Conservation (phyloP, 2,797 vertebrate species). For the Otus scops region DNA sequence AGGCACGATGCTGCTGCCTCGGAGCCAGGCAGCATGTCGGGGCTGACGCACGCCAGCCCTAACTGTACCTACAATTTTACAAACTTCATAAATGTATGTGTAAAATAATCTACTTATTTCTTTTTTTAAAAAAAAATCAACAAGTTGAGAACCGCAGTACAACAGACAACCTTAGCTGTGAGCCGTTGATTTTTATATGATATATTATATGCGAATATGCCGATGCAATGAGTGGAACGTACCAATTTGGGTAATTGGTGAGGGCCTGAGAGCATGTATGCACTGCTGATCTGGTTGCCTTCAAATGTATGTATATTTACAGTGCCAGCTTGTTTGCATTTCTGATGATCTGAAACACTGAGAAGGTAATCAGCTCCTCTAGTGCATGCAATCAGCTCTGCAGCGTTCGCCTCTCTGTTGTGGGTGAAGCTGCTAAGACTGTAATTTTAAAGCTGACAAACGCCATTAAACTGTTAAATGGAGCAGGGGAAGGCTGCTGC, state of each 20-base stretch:
- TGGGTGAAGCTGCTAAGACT: background rate
- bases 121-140: background rate
- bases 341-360: background rate
- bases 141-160: background rate
- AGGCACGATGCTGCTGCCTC: fast-evolving
- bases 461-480: background rate
- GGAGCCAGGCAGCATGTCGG: fast-evolving
- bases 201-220: fast-evolving
- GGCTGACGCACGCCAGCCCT: background rate
- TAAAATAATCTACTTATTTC: background rate
- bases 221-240: fast-evolving
- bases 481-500: background rate
- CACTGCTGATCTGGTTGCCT: background rate
- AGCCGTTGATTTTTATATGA: background rate
- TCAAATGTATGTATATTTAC: background rate
- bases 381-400: background rate
- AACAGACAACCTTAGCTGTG: conserved; percentile 29
- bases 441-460: background rate
- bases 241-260: conserved; percentile 36
- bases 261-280: background rate
- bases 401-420: background rate
- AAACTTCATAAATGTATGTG: background rate
- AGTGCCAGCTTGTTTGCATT: conserved; percentile 46
- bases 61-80: background rate
- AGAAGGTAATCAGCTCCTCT: conserved; percentile 37